Evolutionary conservation across 2,888 invertebrate species (phyloP), one percentile per base, ranked within the genome.

Genomic region (Phorcus lineatus): DNA sequence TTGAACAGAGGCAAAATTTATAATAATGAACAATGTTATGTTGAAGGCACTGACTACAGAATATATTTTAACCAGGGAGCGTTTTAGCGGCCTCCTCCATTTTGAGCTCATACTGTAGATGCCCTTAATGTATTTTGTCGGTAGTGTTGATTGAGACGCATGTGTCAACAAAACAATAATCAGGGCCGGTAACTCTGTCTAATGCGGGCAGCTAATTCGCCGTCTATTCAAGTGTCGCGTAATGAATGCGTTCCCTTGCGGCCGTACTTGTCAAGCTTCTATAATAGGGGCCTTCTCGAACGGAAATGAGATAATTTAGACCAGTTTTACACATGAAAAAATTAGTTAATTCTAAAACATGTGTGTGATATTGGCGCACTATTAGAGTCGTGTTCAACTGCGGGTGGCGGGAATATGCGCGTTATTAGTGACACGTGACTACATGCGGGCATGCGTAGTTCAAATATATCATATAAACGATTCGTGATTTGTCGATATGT

Each of bases 261-360:
- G 24, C 24, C 9, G 62, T 22, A 28, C 62, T 62, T 28, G 62
- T 62, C 28, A 28, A 17, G 13, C 13, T 24, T 17, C 24, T 28
- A 17, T 62, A 62, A 62, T 62, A 62, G 62, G 62, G 62, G 62
- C 28, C 62, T 62, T 62, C 24, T 24, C 9, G 28, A 62, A 62
- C 62, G 24, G 24, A 62, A 62, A 62, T 62, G 62, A 62, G 62
- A 62, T 62, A 62, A 62, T 62, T 62, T 62, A 24, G 62, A 62
- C 62, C 28, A 62, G 28, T 62, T 62, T 62, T 62, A 62, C 62
- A 62, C 62, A 62, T 62, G 62, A 62, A 62, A 62, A 62, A 62
- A 62, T 62, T 22, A 62, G 62, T 62, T 62, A 62, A 62, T 62
- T 62, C 22, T 62, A 24, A 24, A 62, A 62, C 62, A 62, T 62